Percentiles rank a stretch among this genome's conserved stretches.
phyloP scores from a whole-genome alignment of 2,888 invertebrate species.

The Trimorus sp. region DNA sequence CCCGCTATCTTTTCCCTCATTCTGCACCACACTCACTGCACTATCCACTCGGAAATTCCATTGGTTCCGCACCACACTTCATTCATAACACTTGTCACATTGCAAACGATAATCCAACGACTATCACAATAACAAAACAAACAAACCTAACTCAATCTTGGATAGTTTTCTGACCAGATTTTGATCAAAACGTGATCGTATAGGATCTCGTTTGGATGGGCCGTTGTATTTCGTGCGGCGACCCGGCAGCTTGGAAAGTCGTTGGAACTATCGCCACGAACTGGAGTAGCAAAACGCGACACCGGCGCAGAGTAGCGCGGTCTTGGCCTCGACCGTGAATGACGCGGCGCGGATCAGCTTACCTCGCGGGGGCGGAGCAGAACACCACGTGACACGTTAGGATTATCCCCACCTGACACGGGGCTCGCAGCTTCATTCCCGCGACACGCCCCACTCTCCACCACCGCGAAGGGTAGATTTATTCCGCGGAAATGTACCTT shows the following conservation, averaged over 20 bases:
- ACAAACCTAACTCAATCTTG: too few species aligned
- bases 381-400: slow-evolving; percentile 73
- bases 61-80: too few species aligned
- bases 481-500: slow-evolving; percentile 25
- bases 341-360: slow-evolving; percentile 75
- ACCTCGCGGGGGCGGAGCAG: slow-evolving; percentile 82
- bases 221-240: too few species aligned
- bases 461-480: not conserved
- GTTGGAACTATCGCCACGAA: slow-evolving; percentile 56
- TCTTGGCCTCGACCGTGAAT: slow-evolving; percentile 81
- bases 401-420: slow-evolving; percentile 48
- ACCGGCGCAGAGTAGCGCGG: slow-evolving; percentile 72
- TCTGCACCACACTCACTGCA: too few species aligned
- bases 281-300: slow-evolving; percentile 68
- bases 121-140: too few species aligned
- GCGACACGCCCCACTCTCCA: slow-evolving; percentile 53
- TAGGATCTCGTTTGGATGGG: too few species aligned
- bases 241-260: slow-evolving; percentile 15
- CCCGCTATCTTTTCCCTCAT: not conserved
- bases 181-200: too few species aligned
- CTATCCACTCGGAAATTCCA: too few species aligned
- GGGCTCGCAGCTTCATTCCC: slow-evolving; percentile 18
- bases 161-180: too few species aligned
- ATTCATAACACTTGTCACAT: too few species aligned
- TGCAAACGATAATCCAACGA: too few species aligned